Evolutionary conservation across 2,888 invertebrate genomes (phyloP).

Genomic region (Orthosia incerta): DNA sequence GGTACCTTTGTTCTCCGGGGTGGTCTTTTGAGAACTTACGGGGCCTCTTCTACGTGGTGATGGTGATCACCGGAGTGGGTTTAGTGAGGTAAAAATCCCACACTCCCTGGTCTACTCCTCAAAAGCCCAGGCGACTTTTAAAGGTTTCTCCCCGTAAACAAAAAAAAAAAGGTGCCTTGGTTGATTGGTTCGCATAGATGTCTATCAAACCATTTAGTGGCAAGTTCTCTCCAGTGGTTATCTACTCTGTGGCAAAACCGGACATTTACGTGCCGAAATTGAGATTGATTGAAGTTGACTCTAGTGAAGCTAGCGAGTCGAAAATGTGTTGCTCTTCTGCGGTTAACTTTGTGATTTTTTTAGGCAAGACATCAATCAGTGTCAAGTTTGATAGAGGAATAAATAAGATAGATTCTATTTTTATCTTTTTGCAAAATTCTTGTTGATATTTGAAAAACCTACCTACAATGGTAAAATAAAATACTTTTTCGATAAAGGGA

Average conservation of each 20-base stretch:
- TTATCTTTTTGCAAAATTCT: neutral
- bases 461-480: too few species aligned
- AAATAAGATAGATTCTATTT: constrained; percentile 20
- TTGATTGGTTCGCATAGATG: neutral
- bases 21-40: too few species aligned
- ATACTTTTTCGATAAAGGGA: too few species aligned
- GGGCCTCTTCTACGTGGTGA: too few species aligned
- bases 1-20: too few species aligned
- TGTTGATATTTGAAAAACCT: neutral
- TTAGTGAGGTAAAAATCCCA: too few species aligned
- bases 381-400: constrained; percentile 21
- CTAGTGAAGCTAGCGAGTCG: constrained; percentile 5
- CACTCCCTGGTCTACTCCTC: too few species aligned
- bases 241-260: constrained; percentile 39
- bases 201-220: constrained; percentile 1
- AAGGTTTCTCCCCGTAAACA: too few species aligned
- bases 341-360: constrained; percentile 35
- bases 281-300: constrained; percentile 62
- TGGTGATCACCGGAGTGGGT: too few species aligned
- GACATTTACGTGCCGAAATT: constrained; percentile 55
- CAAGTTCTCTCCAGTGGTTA: constrained; percentile 26
- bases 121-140: too few species aligned
- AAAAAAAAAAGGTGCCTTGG: too few species aligned
- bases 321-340: constrained; percentile 39
- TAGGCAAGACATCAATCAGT: constrained; percentile 25